Evolutionary conservation across 2,888 invertebrate species (phyloP), one percentile per base, ranked within the genome.

Genomic region (Troides oblongomaculatus): DNA sequence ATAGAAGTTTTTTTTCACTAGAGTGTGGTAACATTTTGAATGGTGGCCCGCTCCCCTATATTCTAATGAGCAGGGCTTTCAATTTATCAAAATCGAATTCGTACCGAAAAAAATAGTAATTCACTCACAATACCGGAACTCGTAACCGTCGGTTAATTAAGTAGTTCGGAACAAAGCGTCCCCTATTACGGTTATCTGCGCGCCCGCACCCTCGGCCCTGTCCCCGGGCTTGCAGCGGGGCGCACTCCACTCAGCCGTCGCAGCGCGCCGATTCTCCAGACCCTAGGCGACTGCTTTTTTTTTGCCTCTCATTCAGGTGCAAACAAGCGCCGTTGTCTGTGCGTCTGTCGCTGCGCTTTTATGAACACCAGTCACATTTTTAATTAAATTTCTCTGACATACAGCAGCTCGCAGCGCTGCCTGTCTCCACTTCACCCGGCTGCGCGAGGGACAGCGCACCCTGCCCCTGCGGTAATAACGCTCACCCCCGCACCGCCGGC

Each of bases 381-480:
- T 63, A 62, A 68, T 68, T 68, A 68, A 68, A 68, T 68, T 68
- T 68, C 60, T 21, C 66, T 39, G 66, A 46, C 62, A 14, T 46
- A 18, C 53, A 53, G 30, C 60, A 56, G 17, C 18, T 18, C 53
- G 53, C n/a, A 53, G 53, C 53, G 17, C 53, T 12, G 14, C 3
- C 12, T 53, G 53, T 53, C 14, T 53, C n/a, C 14, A 53, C 53
- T 39, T 39, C 39, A 39, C 39, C 39, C 8, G 39, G 8, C 8
- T 10, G 39, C 10, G 7, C 39, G n/a, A 1, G 2, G 14, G 53
- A 53, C 6, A 53, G 1, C 14, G n/a, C 3, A 53, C 53, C 18
- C 53, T 53, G n/a, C 6, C 6, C 17, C 10, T n/a, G n/a, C 17
- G 17, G 10, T 2, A 6, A 53, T n/a, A 53, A 53, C 14, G 53